Conservation (phyloP, 2,113 vertebrate species). For the Setophaga coronata region DNA sequence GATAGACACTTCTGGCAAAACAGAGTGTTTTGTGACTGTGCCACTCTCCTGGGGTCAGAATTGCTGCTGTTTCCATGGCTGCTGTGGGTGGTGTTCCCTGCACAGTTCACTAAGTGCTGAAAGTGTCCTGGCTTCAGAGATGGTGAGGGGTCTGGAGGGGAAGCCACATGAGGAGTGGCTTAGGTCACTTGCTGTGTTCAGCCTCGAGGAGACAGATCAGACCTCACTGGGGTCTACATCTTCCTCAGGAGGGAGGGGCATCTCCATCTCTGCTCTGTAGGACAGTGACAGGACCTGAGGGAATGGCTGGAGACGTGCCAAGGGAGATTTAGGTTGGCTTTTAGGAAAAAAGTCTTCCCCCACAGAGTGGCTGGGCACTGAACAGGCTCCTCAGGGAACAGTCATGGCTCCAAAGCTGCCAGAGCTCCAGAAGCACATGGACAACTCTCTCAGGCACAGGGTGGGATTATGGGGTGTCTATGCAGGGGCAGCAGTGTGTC, state of each 20-base stretch:
- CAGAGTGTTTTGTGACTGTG: background rate
- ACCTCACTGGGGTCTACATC: background rate
- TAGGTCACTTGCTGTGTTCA: background rate
- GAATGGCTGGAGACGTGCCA: background rate
- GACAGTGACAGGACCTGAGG: background rate
- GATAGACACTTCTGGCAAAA: background rate
- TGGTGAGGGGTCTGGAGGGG: background rate
- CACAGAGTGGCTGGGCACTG: background rate
- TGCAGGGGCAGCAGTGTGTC: background rate
- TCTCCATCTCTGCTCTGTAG: background rate
- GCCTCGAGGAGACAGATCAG: background rate
- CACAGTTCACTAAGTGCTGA: background rate
- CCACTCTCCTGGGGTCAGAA: background rate
- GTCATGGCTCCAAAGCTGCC: background rate
- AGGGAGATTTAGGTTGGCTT: background rate
- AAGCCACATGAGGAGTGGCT: background rate
- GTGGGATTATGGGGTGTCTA: background rate
- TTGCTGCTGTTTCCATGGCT: background rate
- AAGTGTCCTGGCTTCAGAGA: background rate
- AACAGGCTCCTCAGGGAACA: background rate
- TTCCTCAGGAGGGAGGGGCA: background rate
- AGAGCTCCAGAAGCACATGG: background rate
- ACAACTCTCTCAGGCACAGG: accelerated
- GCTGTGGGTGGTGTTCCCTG: background rate
- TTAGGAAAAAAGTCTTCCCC: background rate